Evolutionary conservation across 2,113 vertebrate genomes (phyloP).

Genomic region (Circaetus gallicus): DNA sequence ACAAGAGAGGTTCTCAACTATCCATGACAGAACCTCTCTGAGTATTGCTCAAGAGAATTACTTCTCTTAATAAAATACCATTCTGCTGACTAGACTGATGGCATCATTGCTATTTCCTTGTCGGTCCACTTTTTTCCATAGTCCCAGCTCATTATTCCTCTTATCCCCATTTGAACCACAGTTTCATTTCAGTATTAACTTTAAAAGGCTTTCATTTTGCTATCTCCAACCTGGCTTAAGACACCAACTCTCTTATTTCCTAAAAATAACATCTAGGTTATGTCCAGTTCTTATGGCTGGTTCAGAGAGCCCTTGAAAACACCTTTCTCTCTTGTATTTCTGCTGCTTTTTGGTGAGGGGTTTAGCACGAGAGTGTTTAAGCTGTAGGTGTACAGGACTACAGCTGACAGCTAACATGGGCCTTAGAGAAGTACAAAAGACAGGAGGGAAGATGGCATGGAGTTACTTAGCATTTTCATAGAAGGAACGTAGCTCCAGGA

Average conservation of each 20-base stretch:
- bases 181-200: not conserved
- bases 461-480: not conserved
- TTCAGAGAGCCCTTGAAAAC: not conserved
- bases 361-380: not conserved
- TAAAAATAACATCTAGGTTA: not conserved
- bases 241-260: not conserved
- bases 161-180: slow-evolving; percentile 18
- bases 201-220: not conserved
- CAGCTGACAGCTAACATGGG: not conserved
- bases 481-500: not conserved
- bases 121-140: not conserved
- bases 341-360: not conserved
- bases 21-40: not conserved
- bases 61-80: slow-evolving; percentile 44
- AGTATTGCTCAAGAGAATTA: slow-evolving; percentile 48
- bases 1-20: not conserved
- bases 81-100: slow-evolving; percentile 48
- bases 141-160: not conserved
- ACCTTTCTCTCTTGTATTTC: not conserved
- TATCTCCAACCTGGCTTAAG: not conserved
- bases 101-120: slow-evolving; percentile 50
- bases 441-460: not conserved
- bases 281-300: not conserved
- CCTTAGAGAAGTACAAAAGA: not conserved
- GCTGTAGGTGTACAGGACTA: not conserved